Evolutionary conservation across 2,797 vertebrate species (phyloP).

Genomic region (Protosalanx chinensis): DNA sequence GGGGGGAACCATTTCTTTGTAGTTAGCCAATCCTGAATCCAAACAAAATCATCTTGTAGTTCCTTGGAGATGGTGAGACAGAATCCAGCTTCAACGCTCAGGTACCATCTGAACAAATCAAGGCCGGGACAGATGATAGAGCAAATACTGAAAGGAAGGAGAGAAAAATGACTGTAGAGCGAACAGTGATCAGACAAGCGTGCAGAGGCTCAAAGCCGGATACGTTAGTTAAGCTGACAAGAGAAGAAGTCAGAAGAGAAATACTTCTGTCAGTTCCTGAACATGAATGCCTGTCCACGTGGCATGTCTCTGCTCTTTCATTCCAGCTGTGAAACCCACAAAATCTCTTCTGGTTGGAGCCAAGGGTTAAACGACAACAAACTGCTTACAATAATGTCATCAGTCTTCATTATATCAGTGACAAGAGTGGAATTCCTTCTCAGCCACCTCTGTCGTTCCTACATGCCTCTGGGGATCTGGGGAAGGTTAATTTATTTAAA

Average conservation of each 20-base stretch:
- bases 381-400: slow-evolving; percentile 68
- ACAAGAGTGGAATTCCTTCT: slow-evolving; percentile 72
- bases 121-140: background rate
- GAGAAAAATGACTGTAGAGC: background rate
- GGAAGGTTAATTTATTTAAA: slow-evolving; percentile 90
- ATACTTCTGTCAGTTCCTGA: background rate
- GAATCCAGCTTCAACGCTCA: too few relatives aligned
- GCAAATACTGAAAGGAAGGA: background rate
- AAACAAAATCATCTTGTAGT: too few relatives aligned
- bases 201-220: background rate
- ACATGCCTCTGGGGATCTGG: slow-evolving; percentile 69
- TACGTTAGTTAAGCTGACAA: background rate
- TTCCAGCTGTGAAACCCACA: background rate
- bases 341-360: slow-evolving; percentile 43
- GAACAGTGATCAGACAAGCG: background rate
- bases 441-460: slow-evolving; percentile 66
- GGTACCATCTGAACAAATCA: too few relatives aligned
- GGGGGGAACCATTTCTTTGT: background rate
- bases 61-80: too few relatives aligned
- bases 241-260: too few relatives aligned
- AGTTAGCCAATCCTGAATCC: background rate
- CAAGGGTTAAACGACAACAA: slow-evolving; percentile 54
- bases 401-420: slow-evolving; percentile 75
- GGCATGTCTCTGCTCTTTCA: background rate
- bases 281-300: background rate